Evolutionary conservation across 2,113 vertebrate genomes (phyloP).

Genomic region (Camelus bactrianus): DNA sequence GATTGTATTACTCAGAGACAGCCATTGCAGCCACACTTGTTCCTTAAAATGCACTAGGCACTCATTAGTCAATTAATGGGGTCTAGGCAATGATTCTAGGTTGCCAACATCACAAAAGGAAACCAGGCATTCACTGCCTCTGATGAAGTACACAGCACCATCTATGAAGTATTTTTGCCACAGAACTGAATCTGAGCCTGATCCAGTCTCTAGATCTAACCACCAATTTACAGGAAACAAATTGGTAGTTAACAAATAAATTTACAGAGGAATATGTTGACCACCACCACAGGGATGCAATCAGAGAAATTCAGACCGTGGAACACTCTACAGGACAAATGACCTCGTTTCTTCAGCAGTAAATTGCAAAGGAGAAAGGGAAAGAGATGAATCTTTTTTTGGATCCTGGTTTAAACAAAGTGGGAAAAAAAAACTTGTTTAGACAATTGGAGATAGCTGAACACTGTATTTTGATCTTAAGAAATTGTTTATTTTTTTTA

Average conservation of each 20-base stretch:
- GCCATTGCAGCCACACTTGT: background rate
- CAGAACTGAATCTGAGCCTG: background rate
- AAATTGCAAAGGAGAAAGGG: background rate
- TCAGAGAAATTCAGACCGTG: constrained; percentile 38
- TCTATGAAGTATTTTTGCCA: background rate
- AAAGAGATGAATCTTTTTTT: background rate
- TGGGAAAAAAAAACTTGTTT: background rate
- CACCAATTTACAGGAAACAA: constrained; percentile 19
- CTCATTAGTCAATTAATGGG: background rate
- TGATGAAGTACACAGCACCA: background rate
- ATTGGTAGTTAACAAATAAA: background rate
- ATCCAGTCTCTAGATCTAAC: background rate
- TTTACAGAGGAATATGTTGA: background rate
- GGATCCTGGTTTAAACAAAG: constrained; percentile 26
- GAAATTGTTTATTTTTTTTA: background rate
- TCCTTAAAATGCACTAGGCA: constrained; percentile 9
- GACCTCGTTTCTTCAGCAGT: constrained; percentile 14
- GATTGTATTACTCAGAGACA: background rate
- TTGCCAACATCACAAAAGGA: background rate
- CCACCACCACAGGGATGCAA: background rate
- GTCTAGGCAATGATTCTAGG: background rate
- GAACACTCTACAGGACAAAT: constrained; percentile 23
- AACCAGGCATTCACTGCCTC: background rate
- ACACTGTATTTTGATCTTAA: constrained; percentile 8
- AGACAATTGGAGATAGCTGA: background rate